Evolutionary conservation across 2,888 invertebrate species (phyloP).

Genomic region (Aphodius granarius): DNA sequence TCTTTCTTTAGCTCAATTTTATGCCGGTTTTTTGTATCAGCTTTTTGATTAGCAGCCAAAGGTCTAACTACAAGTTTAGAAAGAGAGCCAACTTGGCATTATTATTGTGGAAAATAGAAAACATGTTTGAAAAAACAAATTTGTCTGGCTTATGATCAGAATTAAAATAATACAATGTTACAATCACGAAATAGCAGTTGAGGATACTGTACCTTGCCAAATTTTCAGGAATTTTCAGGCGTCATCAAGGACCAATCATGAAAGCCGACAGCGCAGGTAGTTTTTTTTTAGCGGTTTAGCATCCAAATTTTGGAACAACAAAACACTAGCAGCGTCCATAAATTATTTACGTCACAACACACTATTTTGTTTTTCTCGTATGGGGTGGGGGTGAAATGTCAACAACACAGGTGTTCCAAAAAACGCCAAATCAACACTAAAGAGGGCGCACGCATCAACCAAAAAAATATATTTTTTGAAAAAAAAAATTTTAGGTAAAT

Average conservation of each 20-base stretch:
- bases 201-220: constrained; percentile 5
- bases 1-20: too few species aligned
- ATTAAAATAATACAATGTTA: not conserved
- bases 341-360: not conserved
- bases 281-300: not conserved
- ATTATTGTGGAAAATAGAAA: too few species aligned
- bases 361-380: not conserved
- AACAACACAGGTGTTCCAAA: not conserved
- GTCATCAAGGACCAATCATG: not conserved
- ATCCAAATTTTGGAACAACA: not conserved
- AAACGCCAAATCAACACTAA: not conserved
- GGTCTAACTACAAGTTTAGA: too few species aligned
- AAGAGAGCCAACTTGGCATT: too few species aligned
- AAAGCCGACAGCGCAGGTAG: not conserved
- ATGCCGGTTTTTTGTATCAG: too few species aligned
- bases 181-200: not conserved
- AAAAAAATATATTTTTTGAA: too few species aligned
- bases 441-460: not conserved
- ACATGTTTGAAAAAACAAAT: too few species aligned
- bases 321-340: not conserved
- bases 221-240: constrained; percentile 5
- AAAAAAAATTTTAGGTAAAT: not conserved
- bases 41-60: too few species aligned
- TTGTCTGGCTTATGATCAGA: not conserved
- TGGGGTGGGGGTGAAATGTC: not conserved